Evolutionary conservation across 2,888 invertebrate genomes (phyloP).

Genomic region (Unio delphinus): DNA sequence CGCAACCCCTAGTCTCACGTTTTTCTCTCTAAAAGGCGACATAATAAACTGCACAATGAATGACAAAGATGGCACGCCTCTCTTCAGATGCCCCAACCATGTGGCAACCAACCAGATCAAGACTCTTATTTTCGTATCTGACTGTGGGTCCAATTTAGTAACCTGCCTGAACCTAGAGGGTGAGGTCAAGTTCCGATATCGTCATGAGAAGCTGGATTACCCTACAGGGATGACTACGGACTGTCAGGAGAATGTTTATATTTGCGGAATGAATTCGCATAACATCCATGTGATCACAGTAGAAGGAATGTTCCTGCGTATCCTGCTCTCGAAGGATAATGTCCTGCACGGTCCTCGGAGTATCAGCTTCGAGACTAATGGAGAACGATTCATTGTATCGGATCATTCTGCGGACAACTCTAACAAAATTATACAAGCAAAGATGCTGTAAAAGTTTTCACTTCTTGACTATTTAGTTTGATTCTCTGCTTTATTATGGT

Average conservation of each 20-base stretch:
- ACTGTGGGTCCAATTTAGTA: constrained; percentile 16
- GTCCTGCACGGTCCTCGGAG: constrained; percentile 19
- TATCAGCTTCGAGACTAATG: constrained; percentile 24
- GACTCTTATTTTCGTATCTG: constrained; percentile 19
- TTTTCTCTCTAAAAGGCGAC: constrained; percentile 23
- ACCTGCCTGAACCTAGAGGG: constrained; percentile 21
- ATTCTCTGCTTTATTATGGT: too few species aligned
- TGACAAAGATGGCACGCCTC: constrained; percentile 13
- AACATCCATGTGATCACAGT: constrained; percentile 29
- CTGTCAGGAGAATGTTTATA: constrained; percentile 28
- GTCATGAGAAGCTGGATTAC: constrained; percentile 15
- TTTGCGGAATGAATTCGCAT: constrained; percentile 32
- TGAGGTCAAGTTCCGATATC: constrained; percentile 22
- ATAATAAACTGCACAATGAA: constrained; percentile 23
- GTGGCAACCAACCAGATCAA: constrained; percentile 19
- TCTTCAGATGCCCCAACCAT: constrained; percentile 29
- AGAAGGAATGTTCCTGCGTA: constrained; percentile 18
- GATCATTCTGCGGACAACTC: constrained; percentile 12
- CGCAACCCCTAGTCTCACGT: constrained; percentile 20
- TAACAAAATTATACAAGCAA: constrained; percentile 25
- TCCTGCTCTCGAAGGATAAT: constrained; percentile 14
- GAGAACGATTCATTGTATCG: constrained; percentile 25
- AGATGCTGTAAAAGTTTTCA: constrained; percentile 1
- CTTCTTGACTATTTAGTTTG: too few species aligned
- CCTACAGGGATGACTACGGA: constrained; percentile 26